These are phyloP conservation scores for Etia nguti DNA, from an alignment of 2,113 vertebrate species.

Conservation along the genomic window DNA sequence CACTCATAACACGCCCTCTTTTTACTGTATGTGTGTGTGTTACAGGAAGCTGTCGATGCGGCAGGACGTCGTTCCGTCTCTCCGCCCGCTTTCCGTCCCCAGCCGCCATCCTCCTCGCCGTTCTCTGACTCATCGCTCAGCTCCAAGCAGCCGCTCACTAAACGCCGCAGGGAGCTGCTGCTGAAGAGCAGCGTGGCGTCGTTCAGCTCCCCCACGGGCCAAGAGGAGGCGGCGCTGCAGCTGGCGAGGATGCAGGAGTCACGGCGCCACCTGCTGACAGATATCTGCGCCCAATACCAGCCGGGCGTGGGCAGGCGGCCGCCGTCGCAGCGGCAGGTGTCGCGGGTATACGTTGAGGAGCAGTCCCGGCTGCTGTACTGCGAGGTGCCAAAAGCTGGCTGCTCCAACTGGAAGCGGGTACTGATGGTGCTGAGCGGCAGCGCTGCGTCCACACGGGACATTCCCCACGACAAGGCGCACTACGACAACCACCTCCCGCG, in stretches of 20 bases:
- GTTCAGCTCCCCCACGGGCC: neutral
- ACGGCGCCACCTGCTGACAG: slow-evolving; percentile 74
- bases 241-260: slow-evolving; percentile 73
- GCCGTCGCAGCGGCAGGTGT: slow-evolving; percentile 80
- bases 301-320: slow-evolving; percentile 61
- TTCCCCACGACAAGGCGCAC: slow-evolving; percentile 84
- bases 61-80: neutral
- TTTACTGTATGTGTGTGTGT: neutral
- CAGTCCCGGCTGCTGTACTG: slow-evolving; percentile 85
- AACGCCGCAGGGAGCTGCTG: slow-evolving; percentile 79
- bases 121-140: neutral
- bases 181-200: slow-evolving; percentile 70
- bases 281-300: slow-evolving; percentile 80
- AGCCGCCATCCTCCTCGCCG: neutral
- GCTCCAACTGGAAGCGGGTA: slow-evolving; percentile 95
- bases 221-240: slow-evolving; percentile 29
- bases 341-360: slow-evolving; percentile 88
- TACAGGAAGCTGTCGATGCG: neutral
- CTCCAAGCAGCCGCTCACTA: slow-evolving; percentile 61
- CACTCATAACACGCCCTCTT: neutral
- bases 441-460: slow-evolving; percentile 74
- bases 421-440: slow-evolving; percentile 87
- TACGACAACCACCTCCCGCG: slow-evolving; percentile 79
- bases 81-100: neutral
- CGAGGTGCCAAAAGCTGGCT: slow-evolving; percentile 90